Percentiles rank a stretch among this genome's conserved stretches.
These are phyloP conservation scores for Erethizon dorsatum DNA, from an alignment of 2,797 vertebrate genomes.

Conservation along the genomic window DNA sequence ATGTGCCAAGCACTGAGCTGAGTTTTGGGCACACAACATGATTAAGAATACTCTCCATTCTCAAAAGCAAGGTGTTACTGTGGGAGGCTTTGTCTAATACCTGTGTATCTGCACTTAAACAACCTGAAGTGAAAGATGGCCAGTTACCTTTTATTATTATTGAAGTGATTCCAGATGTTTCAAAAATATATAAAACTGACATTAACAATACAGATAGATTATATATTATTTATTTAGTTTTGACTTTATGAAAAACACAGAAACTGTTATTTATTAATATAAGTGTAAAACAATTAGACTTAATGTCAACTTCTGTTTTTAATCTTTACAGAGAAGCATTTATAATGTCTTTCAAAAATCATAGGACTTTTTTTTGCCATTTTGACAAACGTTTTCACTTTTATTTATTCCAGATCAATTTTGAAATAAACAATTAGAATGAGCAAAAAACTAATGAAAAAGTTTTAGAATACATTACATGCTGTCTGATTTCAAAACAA, in stretches of 20 bases:
- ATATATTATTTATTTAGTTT: background rate
- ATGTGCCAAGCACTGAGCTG: background rate
- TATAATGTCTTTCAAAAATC: constrained; percentile 4
- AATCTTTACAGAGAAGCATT: constrained; percentile 27
- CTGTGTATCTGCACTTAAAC: background rate
- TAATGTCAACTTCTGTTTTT: constrained; percentile 27
- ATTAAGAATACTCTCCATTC: constrained; percentile 12
- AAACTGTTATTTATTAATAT: background rate
- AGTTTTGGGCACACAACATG: background rate
- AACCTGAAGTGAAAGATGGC: background rate
- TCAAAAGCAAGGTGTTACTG: background rate
- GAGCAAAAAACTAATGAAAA: constrained; percentile 88
- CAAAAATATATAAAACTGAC: background rate
- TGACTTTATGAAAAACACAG: background rate
- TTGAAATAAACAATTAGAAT: constrained; percentile 82
- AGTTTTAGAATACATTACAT: constrained; percentile 89
- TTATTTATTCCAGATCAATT: constrained; percentile 75
- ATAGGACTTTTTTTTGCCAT: background rate
- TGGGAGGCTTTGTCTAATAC: background rate
- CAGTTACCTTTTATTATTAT: background rate
- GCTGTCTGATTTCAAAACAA: constrained; percentile 92
- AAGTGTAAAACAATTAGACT: background rate
- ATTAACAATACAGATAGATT: background rate
- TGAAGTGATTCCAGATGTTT: background rate
- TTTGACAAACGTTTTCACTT: constrained; percentile 62